These are phyloP conservation scores for Pyrgus malvae DNA, from an alignment of 2,888 invertebrate species.

Conservation along the genomic window DNA sequence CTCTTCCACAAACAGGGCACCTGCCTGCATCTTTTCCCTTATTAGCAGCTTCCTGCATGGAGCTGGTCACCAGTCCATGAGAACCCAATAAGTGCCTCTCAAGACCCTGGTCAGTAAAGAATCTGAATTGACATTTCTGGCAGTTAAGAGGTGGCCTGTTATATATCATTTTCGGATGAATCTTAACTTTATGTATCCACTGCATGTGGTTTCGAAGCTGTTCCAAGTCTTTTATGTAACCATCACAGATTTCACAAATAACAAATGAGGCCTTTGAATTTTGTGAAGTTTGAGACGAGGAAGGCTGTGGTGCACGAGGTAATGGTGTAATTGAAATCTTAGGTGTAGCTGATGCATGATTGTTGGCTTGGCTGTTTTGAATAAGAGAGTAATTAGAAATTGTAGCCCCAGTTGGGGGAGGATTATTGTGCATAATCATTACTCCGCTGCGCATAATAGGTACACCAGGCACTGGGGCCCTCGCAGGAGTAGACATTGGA, in stretches of 20 bases:
- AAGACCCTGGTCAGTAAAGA: constrained; percentile 98
- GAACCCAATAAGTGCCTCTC: constrained; percentile 97
- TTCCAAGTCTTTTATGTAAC: constrained; percentile 97
- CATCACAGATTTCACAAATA: constrained; percentile 98
- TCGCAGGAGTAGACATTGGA: constrained; percentile 55
- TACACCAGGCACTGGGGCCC: constrained; percentile 68
- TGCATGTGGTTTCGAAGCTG: constrained; percentile 98
- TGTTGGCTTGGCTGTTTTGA: constrained; percentile 60
- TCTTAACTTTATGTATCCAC: constrained; percentile 98
- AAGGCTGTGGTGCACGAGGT: constrained; percentile 85
- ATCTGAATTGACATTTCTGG: constrained; percentile 97
- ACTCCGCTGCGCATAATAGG: constrained; percentile 81
- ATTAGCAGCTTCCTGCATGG: constrained; percentile 97
- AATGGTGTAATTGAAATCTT: constrained; percentile 96
- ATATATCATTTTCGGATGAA: constrained; percentile 98
- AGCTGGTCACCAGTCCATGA: constrained; percentile 96
- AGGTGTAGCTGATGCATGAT: constrained; percentile 84
- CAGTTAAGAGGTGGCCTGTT: constrained; percentile 97
- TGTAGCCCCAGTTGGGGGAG: constrained; percentile 70
- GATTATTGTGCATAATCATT: constrained; percentile 85
- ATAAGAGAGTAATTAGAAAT: constrained; percentile 71
- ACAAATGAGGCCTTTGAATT: constrained; percentile 92
- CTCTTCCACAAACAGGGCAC: constrained; percentile 97
- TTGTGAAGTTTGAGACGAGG: constrained; percentile 61
- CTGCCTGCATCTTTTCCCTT: constrained; percentile 96